Percentiles rank a stretch among this genome's conserved stretches.
These are phyloP conservation scores for Danionella dracula DNA, from an alignment of 2,797 vertebrate species.

Conservation along the genomic window DNA sequence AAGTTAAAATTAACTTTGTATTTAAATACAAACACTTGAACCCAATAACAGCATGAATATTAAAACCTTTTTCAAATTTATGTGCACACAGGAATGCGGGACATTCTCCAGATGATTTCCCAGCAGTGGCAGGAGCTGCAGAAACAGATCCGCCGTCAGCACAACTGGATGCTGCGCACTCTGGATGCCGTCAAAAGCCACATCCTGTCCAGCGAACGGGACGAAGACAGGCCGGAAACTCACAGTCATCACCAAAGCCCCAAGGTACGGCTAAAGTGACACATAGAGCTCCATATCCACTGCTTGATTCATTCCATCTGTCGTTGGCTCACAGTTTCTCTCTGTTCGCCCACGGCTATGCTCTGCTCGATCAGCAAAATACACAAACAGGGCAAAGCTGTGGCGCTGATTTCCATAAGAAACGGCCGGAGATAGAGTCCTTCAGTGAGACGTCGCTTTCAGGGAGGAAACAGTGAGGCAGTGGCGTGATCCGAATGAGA, in stretches of 20 bases:
- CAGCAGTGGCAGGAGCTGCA: constrained; percentile 95
- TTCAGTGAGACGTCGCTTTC: constrained; percentile 61
- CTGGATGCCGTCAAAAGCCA: constrained; percentile 89
- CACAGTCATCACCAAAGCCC: constrained; percentile 59
- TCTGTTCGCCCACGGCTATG: constrained; percentile 63
- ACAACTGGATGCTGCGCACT: constrained; percentile 92
- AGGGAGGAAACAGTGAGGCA: constrained; percentile 33
- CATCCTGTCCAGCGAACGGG: constrained; percentile 79
- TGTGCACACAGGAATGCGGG: constrained; percentile 84
- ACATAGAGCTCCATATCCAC: constrained; percentile 65
- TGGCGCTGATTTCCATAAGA: constrained; percentile 63
- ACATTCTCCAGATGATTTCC: constrained; percentile 91
- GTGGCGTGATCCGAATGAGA: constrained; percentile 57
- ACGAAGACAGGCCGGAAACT: constrained; percentile 60
- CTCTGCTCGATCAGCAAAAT: constrained; percentile 74
- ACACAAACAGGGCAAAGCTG: constrained; percentile 61
- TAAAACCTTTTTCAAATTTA: too few species aligned
- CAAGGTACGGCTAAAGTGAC: constrained; percentile 71
- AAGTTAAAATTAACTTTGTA: too few species aligned
- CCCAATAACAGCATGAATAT: too few species aligned
- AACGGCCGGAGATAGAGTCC: constrained; percentile 47
- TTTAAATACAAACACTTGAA: too few species aligned
- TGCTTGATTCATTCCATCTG: constrained; percentile 53
- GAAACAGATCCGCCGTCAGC: constrained; percentile 93
- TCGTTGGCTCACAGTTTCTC: constrained; percentile 3